Evolutionary conservation across 2,113 vertebrate genomes (phyloP).

Genomic region (Phodopus roborovskii): DNA sequence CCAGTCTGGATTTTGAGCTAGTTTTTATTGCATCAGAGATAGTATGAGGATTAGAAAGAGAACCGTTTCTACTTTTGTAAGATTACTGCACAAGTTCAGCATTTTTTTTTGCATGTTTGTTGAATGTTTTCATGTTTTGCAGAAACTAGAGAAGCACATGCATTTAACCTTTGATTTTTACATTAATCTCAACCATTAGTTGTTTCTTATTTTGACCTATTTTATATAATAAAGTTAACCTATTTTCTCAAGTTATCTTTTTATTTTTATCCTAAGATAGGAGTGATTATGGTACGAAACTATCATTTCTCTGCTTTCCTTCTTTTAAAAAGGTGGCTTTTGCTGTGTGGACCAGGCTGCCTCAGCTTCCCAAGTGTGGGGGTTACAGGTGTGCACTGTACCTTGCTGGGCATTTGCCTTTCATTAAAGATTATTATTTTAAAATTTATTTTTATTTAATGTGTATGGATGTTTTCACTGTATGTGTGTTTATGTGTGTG

Average conservation of each 20-base stretch:
- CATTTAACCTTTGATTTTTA: slow-evolving; percentile 36
- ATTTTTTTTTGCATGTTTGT: slow-evolving; percentile 48
- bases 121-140: slow-evolving; percentile 32
- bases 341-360: neutral
- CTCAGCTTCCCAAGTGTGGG: neutral
- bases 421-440: neutral
- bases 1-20: slow-evolving; percentile 39
- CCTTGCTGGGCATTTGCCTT: neutral
- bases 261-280: slow-evolving; percentile 42
- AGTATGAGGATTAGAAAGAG: slow-evolving; percentile 37
- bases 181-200: slow-evolving; percentile 46
- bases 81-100: slow-evolving; percentile 12
- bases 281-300: slow-evolving; percentile 17
- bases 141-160: neutral
- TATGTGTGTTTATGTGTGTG: neutral
- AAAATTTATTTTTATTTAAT: neutral
- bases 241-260: neutral
- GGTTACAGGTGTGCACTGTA: too few relatives aligned
- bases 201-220: slow-evolving; percentile 50
- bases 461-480: neutral
- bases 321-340: neutral
- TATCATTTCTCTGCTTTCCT: neutral
- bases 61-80: slow-evolving; percentile 45
- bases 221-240: slow-evolving; percentile 27
- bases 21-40: slow-evolving; percentile 44